A percentile compares a stretch with the other conserved stretches of the same genome.
phyloP scores from a whole-genome alignment of 2,113 vertebrate species.

The Gnathonemus longibarbis region DNA sequence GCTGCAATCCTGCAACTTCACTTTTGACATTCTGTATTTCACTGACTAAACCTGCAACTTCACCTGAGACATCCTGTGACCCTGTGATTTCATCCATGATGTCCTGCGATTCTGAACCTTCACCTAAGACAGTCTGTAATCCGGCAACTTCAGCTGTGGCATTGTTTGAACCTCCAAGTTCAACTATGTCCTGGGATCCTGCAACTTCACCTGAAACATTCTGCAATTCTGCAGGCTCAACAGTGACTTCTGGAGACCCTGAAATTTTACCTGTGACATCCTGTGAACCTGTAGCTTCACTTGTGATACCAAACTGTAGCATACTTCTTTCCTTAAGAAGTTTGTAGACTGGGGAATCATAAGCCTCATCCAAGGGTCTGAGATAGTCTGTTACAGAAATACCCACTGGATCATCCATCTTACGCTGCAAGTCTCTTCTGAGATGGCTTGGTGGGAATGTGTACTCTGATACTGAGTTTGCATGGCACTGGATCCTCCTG shows the following conservation, averaged over 20 bases:
- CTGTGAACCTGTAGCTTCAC: slow-evolving; percentile 6
- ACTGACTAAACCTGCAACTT: slow-evolving; percentile 9
- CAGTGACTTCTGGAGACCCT: neutral
- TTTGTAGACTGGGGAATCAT: neutral
- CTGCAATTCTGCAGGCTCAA: neutral
- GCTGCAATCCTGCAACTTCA: neutral
- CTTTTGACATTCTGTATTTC: slow-evolving; percentile 24
- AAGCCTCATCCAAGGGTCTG: slow-evolving; percentile 11
- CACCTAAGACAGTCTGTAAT: neutral
- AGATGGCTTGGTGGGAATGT: slow-evolving; percentile 16
- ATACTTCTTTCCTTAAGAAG: slow-evolving; percentile 23
- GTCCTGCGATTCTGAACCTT: neutral
- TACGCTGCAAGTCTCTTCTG: slow-evolving; percentile 14
- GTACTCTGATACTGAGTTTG: neutral
- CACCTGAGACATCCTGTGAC: slow-evolving; percentile 25
- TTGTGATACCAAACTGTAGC: slow-evolving; percentile 4
- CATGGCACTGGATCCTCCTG: slow-evolving; percentile 18
- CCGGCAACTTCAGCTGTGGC: neutral
- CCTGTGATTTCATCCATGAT: slow-evolving; percentile 22
- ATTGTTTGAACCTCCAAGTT: neutral
- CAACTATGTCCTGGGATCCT: neutral
- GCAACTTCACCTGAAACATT: neutral
- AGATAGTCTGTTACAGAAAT: slow-evolving; percentile 25
- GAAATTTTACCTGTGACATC: slow-evolving; percentile 23
- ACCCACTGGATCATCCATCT: slow-evolving; percentile 19